Conservation (phyloP, 2,113 vertebrate genomes). For the Girardinichthys multiradiatus region DNA sequence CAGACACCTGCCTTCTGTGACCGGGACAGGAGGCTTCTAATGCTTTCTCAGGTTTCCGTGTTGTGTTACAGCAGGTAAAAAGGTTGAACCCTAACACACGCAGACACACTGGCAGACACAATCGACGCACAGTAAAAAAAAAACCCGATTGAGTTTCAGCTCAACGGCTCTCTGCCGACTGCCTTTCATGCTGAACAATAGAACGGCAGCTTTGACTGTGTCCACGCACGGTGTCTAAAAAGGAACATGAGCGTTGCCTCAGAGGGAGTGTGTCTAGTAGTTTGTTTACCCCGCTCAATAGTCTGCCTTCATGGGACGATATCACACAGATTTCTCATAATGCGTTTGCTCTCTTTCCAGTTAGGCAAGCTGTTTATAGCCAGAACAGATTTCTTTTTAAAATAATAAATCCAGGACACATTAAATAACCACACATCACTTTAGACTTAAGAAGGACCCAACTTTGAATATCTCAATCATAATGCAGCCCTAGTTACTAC, state of each 20-base stretch:
- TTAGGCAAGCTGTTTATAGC: constrained; percentile 13
- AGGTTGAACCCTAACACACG: constrained; percentile 6
- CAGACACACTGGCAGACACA: constrained; percentile 1
- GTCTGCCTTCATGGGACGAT: constrained; percentile 17
- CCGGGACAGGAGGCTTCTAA: constrained; percentile 13
- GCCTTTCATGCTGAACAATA: constrained; percentile 46
- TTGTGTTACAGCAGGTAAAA: constrained; percentile 60
- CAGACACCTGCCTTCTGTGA: constrained; percentile 18
- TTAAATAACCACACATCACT: constrained; percentile 25
- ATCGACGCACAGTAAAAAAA: constrained; percentile 8
- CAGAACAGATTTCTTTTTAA: constrained; percentile 25
- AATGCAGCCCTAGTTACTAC: constrained; percentile 42
- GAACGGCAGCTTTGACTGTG: constrained; percentile 20
- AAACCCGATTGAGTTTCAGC: constrained; percentile 49
- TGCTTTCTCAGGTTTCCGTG: constrained; percentile 53
- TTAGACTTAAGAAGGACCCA: constrained; percentile 1
- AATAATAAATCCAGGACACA: constrained; percentile 8
- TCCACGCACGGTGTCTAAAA: constrained; percentile 5
- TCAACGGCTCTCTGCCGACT: constrained; percentile 23
- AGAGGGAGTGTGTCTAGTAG: constrained; percentile 10
- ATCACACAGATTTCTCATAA: constrained; percentile 19
- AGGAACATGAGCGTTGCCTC: constrained; percentile 19
- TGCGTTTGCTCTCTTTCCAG: constrained; percentile 42
- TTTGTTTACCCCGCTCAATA: constrained; percentile 29
- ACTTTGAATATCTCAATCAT: constrained; percentile 16